Evolutionary conservation across 2,113 vertebrate species (phyloP), one percentile per base, ranked within the genome.

Genomic region (Alosa alosa): DNA sequence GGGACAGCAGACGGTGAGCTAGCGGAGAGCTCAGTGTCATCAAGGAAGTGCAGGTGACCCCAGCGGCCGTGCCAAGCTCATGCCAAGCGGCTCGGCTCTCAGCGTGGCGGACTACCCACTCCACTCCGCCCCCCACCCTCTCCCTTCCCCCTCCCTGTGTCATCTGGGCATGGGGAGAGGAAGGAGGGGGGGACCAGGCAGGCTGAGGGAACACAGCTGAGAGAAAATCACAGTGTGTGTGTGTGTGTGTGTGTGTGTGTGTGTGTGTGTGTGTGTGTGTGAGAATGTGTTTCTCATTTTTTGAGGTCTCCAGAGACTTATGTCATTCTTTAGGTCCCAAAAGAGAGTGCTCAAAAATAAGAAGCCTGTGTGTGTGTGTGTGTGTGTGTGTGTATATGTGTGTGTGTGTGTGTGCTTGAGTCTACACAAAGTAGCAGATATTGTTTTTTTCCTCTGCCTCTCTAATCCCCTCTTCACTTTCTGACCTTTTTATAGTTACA

Each of bases 21-120:
- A 46, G 72, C 13, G 17, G 86, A 82, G 87, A 49, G 81, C 84
- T 83, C 86, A 49, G 84, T 75, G 82, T 83, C 84, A 84, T 88
- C 88, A 85, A 52, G 86, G 88, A 90, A 84, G 85, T 87, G 85
- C 89, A 88, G 89, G 91, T 85, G 92, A 93, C 92, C 88, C 92
- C 88, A 10, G 82, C 84, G 41, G 83, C 1, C 83, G 57, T 64
- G 87, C 52, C 87, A 92, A 89, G 87, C 89, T 87, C 72, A 78
- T 78, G 72, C 72, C 72, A 78, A 78, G 72, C 72, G 0, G 13
- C 72, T 39, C 72, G 36, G 86, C 57, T 84, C 22, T 9, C 84
- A 86, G 31, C 3, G 46, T 60, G 46, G 85, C 36, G 72, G 25
- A 84, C 86, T 68, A 68, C 7, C n/a, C 64, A 11, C 25, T 9